phyloP scores from a whole-genome alignment of 1,140 invertebrate genomes.

The Meloidogyne chitwoodi region DNA sequence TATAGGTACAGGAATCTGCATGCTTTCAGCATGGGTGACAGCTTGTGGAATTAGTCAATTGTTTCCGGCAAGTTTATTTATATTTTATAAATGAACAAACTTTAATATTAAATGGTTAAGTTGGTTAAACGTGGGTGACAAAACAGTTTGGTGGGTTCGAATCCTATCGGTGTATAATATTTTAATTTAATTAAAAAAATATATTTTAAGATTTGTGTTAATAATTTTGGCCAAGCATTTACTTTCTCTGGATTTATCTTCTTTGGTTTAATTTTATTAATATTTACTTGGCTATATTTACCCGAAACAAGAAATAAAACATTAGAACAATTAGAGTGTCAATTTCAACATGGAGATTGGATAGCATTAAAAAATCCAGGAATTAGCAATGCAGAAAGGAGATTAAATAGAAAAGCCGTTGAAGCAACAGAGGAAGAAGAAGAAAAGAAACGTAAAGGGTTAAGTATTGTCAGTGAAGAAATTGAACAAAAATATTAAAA shows the following conservation, averaged over 20 bases:
- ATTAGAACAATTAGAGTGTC: slow-evolving; percentile 8
- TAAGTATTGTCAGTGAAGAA: background rate
- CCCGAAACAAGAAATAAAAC: slow-evolving; percentile 16
- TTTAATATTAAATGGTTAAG: too few species aligned
- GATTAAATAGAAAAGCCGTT: background rate
- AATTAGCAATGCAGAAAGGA: background rate
- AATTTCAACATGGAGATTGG: slow-evolving; percentile 7
- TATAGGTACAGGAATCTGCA: slow-evolving; percentile 5
- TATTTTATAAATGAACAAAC: too few species aligned
- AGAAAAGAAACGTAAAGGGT: background rate
- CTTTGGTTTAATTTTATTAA: background rate
- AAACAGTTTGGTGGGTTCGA: too few species aligned
- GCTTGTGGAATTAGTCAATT: slow-evolving; percentile 1
- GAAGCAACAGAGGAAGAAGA: background rate
- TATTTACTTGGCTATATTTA: slow-evolving; percentile 12
- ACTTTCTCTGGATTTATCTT: slow-evolving; percentile 7
- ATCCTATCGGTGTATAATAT: too few species aligned
- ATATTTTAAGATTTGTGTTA: slow-evolving; percentile 4
- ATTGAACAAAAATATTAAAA: background rate
- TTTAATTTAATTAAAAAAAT: too few species aligned
- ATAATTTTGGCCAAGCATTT: slow-evolving; percentile 1
- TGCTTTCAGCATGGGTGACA: background rate
- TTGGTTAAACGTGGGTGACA: too few species aligned
- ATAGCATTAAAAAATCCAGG: background rate
- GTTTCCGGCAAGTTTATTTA: background rate